Evolutionary conservation across 2,113 vertebrate genomes (phyloP).

Genomic region (Etheostoma spectabile): DNA sequence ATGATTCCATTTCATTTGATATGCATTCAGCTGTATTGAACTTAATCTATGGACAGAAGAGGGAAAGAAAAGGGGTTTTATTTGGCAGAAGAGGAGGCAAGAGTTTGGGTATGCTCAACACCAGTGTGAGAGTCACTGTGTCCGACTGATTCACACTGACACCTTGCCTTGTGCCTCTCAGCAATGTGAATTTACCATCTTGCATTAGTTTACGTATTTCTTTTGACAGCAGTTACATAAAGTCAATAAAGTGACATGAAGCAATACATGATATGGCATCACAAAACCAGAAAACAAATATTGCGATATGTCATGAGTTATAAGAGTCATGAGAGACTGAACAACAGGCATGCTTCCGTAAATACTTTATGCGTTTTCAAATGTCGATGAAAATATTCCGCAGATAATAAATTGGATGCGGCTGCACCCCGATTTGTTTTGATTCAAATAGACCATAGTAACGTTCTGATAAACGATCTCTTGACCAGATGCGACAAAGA

Average conservation of each 20-base stretch:
- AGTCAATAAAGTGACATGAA: conserved; percentile 26
- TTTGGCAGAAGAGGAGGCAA: not conserved
- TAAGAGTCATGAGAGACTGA: conserved; percentile 4
- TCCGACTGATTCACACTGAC: conserved; percentile 2
- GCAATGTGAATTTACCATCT: not conserved
- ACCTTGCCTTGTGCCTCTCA: not conserved
- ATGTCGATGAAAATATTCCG: not conserved
- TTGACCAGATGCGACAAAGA: conserved; percentile 22
- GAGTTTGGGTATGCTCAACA: not conserved
- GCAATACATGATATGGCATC: not conserved
- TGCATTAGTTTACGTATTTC: not conserved
- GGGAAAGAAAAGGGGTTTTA: not conserved
- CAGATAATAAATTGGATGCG: not conserved
- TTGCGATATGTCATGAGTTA: not conserved
- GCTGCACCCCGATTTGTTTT: conserved; percentile 22
- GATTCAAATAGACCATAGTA: conserved; percentile 12
- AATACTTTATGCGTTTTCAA: conserved; percentile 11
- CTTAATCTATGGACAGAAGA: not conserved
- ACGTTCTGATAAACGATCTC: conserved; percentile 1
- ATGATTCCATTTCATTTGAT: not conserved
- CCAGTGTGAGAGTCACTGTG: not conserved
- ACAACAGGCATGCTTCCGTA: not conserved
- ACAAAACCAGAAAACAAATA: conserved; percentile 29
- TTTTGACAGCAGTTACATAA: conserved; percentile 25
- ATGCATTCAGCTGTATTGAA: not conserved